These are phyloP conservation scores for Pogonus chalceus DNA, from an alignment of 1,140 invertebrate genomes.

Conservation along the genomic window DNA sequence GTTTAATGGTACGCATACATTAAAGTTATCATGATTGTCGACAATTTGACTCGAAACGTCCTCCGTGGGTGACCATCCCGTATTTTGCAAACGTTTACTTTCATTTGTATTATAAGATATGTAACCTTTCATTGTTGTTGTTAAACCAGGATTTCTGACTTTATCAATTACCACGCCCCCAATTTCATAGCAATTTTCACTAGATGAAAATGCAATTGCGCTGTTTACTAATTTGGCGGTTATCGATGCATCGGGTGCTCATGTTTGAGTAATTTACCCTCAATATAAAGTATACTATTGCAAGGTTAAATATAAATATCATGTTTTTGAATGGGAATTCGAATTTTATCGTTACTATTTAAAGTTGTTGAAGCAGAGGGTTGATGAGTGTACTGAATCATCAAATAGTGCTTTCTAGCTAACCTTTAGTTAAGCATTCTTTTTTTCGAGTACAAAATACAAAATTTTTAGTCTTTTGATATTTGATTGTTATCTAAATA, in stretches of 20 bases:
- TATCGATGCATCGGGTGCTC: constrained; percentile 1
- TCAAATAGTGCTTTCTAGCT: constrained; percentile 5
- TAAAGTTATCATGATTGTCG: constrained; percentile 9
- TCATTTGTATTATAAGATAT: constrained; percentile 8
- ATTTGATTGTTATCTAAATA: background rate
- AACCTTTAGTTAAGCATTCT: constrained; percentile 8
- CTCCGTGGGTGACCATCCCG: constrained; percentile 7
- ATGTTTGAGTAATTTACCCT: constrained; percentile 19
- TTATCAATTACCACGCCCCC: constrained; percentile 8
- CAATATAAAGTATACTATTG: constrained; percentile 22
- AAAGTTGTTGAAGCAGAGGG: constrained; percentile 15
- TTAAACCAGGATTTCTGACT: constrained; percentile 13
- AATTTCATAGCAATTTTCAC: constrained; percentile 15
- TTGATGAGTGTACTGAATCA: constrained; percentile 16
- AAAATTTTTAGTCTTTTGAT: background rate
- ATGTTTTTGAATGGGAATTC: constrained; percentile 19
- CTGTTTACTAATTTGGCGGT: constrained; percentile 12
- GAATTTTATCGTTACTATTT: constrained; percentile 19
- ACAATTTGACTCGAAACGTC: constrained; percentile 3
- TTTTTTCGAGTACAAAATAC: constrained; percentile 1
- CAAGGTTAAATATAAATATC: constrained; percentile 20
- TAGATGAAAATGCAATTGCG: constrained; percentile 12
- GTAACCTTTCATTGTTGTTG: constrained; percentile 13
- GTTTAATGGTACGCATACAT: constrained; percentile 14
- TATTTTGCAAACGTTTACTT: constrained; percentile 9